Conservation (phyloP, 2,888 invertebrate genomes). For the Nymphalis urticae region DNA sequence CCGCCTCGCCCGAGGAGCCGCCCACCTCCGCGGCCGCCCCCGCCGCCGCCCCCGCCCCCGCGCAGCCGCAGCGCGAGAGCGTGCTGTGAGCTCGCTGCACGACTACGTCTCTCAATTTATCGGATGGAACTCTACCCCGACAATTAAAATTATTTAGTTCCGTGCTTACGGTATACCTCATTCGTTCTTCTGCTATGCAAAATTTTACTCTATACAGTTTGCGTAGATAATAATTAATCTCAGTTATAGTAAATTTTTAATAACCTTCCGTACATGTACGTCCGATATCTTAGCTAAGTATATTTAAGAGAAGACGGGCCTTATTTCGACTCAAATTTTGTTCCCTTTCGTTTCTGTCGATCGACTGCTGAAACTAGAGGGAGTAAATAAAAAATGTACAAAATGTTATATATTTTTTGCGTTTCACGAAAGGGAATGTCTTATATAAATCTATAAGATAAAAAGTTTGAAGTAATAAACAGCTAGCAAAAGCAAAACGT, state of each 20-base stretch:
- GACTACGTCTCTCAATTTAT: not conserved
- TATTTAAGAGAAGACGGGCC: not conserved
- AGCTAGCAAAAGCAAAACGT: not conserved
- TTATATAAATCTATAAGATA: not conserved
- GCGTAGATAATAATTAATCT: no score
- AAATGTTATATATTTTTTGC: not conserved
- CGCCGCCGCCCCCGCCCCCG: constrained; percentile 65
- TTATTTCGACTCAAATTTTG: not conserved
- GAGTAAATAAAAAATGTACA: constrained; percentile 1
- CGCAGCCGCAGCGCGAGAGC: constrained; percentile 84
- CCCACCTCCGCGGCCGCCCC: constrained; percentile 78
- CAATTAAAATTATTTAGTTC: not conserved
- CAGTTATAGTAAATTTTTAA: no score
- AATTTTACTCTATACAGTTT: not conserved
- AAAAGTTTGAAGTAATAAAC: not conserved
- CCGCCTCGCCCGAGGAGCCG: constrained; percentile 84
- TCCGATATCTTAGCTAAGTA: not conserved
- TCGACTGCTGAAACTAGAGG: not conserved
- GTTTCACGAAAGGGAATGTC: not conserved
- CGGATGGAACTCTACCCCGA: no score
- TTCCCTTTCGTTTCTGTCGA: not conserved
- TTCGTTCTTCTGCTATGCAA: not conserved
- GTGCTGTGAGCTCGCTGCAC: constrained; percentile 79
- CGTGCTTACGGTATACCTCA: not conserved
- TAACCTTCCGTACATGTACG: no score